Conservation (phyloP, 2,888 invertebrate genomes). For the Oscheius myriophilus region DNA sequence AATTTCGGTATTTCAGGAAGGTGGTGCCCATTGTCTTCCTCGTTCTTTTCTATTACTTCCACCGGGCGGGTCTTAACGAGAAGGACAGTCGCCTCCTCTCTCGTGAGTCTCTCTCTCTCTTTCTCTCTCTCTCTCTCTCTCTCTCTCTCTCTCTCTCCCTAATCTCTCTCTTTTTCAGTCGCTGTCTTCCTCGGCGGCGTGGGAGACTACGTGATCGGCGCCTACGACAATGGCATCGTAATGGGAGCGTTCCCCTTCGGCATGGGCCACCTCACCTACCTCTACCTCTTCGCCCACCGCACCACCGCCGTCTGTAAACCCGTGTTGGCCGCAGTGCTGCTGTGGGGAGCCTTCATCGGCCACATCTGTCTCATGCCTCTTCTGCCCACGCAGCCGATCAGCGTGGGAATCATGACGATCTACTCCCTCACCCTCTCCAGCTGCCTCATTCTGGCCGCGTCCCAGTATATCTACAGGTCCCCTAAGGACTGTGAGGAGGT, state of each 20-base stretch:
- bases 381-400: conserved; percentile 27
- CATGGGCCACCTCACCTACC: conserved; percentile 59
- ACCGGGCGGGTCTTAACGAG: conserved; percentile 40
- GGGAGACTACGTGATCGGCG: conserved; percentile 62
- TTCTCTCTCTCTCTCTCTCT: neutral
- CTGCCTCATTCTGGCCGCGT: conserved; percentile 44
- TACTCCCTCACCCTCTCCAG: conserved; percentile 54
- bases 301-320: conserved; percentile 34
- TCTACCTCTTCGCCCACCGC: conserved; percentile 38
- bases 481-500: conserved; percentile 38
- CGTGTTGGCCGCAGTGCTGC: conserved; percentile 35
- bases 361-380: conserved; percentile 42
- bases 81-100: conserved; percentile 39
- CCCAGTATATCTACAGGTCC: conserved; percentile 48
- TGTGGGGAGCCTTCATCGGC: conserved; percentile 44
- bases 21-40: conserved; percentile 51
- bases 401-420: conserved; percentile 42
- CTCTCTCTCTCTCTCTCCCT: conserved; percentile 40
- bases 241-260: conserved; percentile 59
- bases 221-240: conserved; percentile 53
- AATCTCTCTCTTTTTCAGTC: neutral
- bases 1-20: conserved; percentile 44
- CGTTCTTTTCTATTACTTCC: conserved; percentile 40
- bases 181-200: conserved; percentile 55
- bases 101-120: neutral